phyloP scores from a whole-genome alignment of 2,888 invertebrate species.

The Scaptodrosophila latifasciaeformis region DNA sequence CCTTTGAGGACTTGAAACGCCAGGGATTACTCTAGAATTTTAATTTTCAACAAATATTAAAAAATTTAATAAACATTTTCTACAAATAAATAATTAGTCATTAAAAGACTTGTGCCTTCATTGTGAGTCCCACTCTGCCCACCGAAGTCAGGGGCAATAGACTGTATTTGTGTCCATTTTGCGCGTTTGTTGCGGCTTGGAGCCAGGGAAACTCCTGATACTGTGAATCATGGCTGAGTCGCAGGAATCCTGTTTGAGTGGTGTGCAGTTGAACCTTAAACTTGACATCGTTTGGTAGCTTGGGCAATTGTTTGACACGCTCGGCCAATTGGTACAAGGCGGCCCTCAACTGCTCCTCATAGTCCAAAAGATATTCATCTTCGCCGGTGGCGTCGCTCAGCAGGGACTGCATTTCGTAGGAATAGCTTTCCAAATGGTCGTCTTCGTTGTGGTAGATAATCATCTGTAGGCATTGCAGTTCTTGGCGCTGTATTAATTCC shows the following conservation, averaged over 20 bases:
- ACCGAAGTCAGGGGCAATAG: conserved; percentile 65
- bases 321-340: conserved; percentile 64
- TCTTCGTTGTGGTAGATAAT: conserved; percentile 56
- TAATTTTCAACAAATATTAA: background rate
- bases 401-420: conserved; percentile 27
- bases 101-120: conserved; percentile 57
- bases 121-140: conserved; percentile 53
- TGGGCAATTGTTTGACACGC: conserved; percentile 60
- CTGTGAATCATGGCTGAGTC: conserved; percentile 58
- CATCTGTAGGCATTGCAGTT: conserved; percentile 59
- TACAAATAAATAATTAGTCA: conserved; percentile 6
- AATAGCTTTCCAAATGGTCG: conserved; percentile 46
- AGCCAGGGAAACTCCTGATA: conserved; percentile 73
- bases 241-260: conserved; percentile 63
- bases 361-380: conserved; percentile 67
- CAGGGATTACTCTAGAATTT: conserved; percentile 90
- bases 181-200: conserved; percentile 31
- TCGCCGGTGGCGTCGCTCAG: conserved; percentile 1
- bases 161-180: too few relatives aligned
- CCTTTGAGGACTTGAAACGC: conserved; percentile 97
- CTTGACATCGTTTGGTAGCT: conserved; percentile 50
- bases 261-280: conserved; percentile 71
- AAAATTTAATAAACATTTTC: conserved; percentile 9
- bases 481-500: conserved; percentile 45
- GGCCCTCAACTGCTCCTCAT: conserved; percentile 68